Percentiles rank a stretch among this genome's conserved stretches.
Conservation (phyloP, 2,888 invertebrate species). For the Amphipyra berbera region DNA sequence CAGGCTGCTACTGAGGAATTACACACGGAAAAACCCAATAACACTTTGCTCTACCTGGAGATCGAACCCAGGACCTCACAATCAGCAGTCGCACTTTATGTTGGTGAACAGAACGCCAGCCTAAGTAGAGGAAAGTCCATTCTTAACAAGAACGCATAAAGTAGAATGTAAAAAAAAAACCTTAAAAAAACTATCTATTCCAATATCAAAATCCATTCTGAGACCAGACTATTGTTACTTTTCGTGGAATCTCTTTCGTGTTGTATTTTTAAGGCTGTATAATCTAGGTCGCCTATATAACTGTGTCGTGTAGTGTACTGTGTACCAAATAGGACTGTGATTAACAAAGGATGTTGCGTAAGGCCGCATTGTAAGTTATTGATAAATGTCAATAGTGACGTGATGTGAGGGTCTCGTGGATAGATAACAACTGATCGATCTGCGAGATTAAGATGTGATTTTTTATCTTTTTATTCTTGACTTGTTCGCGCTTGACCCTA, state of each 20-base stretch:
- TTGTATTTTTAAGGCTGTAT: constrained; percentile 42
- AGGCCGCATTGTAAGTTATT: constrained; percentile 74
- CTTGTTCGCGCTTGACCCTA: no score
- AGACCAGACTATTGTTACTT: constrained; percentile 49
- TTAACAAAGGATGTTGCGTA: constrained; percentile 71
- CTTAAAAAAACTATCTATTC: constrained; percentile 32
- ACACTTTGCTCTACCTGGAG: no score
- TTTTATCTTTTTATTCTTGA: no score
- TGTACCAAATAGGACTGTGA: constrained; percentile 47
- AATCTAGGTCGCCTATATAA: constrained; percentile 56
- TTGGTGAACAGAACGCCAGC: no score
- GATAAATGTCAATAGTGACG: constrained; percentile 78
- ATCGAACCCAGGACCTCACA: no score
- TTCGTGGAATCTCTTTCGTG: constrained; percentile 52
- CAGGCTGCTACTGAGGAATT: no score
- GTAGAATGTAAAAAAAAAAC: constrained; percentile 24
- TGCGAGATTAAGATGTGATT: neutral
- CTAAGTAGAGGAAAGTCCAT: constrained; percentile 57
- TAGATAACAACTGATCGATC: constrained; percentile 1
- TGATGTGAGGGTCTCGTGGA: constrained; percentile 12
- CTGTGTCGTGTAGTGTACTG: constrained; percentile 57
- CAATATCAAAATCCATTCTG: constrained; percentile 52
- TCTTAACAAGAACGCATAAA: constrained; percentile 20
- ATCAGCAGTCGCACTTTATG: no score
- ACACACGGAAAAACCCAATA: no score